These are phyloP conservation scores for Antechinus flavipes DNA, from an alignment of 2,113 vertebrate species.

Conservation along the genomic window DNA sequence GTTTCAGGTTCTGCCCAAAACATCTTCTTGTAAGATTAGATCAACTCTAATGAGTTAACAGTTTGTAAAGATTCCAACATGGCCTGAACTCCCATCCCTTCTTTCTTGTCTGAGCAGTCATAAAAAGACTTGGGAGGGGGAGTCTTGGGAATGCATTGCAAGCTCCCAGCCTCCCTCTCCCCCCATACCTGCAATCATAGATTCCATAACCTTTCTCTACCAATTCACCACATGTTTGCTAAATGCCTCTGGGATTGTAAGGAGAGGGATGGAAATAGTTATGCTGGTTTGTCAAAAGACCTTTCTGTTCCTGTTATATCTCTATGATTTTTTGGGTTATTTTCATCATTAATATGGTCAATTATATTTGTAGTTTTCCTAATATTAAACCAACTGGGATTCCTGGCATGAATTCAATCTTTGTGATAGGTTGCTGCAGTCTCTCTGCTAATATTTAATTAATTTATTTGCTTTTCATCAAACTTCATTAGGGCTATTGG, in stretches of 20 bases:
- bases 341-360: background rate
- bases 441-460: background rate
- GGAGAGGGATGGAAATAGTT: background rate
- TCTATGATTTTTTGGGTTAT: background rate
- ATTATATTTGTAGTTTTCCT: background rate
- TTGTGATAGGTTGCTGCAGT: background rate
- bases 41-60: too few relatives aligned
- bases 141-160: background rate
- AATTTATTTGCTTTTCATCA: background rate
- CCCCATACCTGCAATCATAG: background rate
- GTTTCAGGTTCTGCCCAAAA: too few relatives aligned
- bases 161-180: too few relatives aligned
- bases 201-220: background rate
- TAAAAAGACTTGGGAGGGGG: background rate
- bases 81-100: background rate
- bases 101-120: background rate
- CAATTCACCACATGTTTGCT: background rate
- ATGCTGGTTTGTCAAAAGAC: background rate
- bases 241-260: background rate
- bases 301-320: background rate
- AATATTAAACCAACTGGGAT: background rate
- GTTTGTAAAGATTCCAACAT: too few relatives aligned
- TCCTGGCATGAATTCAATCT: background rate
- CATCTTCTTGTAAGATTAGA: too few relatives aligned
- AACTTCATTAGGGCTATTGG: background rate